Base-by-base conservation (phyloP, 2,113 vertebrate genomes). In the Hemicordylus capensis region DNA sequence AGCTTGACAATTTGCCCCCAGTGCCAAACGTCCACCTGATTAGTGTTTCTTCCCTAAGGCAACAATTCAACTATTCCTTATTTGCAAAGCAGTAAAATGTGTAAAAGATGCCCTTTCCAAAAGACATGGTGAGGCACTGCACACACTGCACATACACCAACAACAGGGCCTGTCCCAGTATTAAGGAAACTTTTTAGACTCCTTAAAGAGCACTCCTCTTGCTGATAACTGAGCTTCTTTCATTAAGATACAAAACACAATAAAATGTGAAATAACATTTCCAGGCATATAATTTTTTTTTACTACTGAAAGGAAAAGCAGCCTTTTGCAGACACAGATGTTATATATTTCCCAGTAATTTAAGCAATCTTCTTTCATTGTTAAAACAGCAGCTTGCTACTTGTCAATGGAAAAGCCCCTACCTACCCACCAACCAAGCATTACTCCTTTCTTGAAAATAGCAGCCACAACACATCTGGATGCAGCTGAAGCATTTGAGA, bases 301-400 rank as follows among this genome's bases (percentile, higher is more conserved):
- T 80, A 70, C 90, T 74, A 84, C 91, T 44, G 82, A 90, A 88
- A 85, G 87, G 26, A 91, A 81, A 89, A 87, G 87, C 88, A 80
- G 44, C 24, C 93, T 93, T 93, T 88, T 88, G 75, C 86, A 92
- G 90, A 77, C 93, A 90, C 89, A 92, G 85, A 77, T 89, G 82
- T 88, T 86, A 88, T 76, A 82, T 90, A 90, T 90, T 95, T 94
- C 93, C 92, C 93, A 92, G 87, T 70, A 81, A 92, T 90, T 92
- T 92, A 90, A 94, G 90, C 76, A 72, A 90, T 96, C 95, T 94
- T 94, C 93, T 94, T 96, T 93, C 93, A 94, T 85, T 91, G 88
- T 94, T 94, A 90, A 93, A 95, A 96, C 94, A 95, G 95, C 96
- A 95, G 94, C 84, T 94, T 96, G 93, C 95, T 95, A 95, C 94